These are phyloP conservation scores for Bellardia bayeri DNA, from an alignment of 2,888 invertebrate species.

Conservation along the genomic window DNA sequence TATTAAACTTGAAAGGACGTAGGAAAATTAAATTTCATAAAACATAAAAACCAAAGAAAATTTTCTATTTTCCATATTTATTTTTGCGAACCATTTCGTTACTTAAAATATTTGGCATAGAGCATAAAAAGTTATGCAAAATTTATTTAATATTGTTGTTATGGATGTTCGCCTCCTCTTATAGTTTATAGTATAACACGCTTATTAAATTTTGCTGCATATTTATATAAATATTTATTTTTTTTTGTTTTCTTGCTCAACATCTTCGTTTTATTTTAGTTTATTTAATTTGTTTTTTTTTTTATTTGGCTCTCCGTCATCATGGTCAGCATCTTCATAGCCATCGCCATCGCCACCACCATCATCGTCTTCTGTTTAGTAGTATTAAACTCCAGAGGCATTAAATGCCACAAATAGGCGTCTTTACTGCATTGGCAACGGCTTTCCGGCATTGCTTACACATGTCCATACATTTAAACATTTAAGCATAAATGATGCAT, in stretches of 20 bases:
- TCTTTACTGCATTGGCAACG: constrained; percentile 71
- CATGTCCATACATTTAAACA: constrained; percentile 69
- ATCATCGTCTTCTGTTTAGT: constrained; percentile 50
- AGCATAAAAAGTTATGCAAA: constrained; percentile 19
- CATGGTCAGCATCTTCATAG: constrained; percentile 15
- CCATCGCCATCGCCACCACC: constrained; percentile 4
- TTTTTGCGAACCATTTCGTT: no score
- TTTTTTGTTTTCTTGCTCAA: constrained; percentile 17
- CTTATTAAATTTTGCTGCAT: constrained; percentile 68
- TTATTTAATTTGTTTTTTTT: background rate
- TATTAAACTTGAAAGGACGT: no score
- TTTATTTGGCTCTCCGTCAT: constrained; percentile 5
- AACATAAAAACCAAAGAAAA: no score
- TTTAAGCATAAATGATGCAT: constrained; percentile 72
- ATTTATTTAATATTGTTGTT: constrained; percentile 57
- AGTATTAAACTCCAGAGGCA: constrained; percentile 69
- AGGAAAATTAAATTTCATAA: no score
- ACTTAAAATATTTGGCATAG: constrained; percentile 21
- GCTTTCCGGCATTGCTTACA: constrained; percentile 72
- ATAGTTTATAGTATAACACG: constrained; percentile 64
- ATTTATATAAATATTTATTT: constrained; percentile 35
- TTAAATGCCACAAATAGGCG: constrained; percentile 74
- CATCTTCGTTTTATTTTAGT: background rate
- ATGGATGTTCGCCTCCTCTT: constrained; percentile 58
- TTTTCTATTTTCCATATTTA: no score